phyloP scores from a whole-genome alignment of 1,140 invertebrate species.

The Odontomachus brunneus region DNA sequence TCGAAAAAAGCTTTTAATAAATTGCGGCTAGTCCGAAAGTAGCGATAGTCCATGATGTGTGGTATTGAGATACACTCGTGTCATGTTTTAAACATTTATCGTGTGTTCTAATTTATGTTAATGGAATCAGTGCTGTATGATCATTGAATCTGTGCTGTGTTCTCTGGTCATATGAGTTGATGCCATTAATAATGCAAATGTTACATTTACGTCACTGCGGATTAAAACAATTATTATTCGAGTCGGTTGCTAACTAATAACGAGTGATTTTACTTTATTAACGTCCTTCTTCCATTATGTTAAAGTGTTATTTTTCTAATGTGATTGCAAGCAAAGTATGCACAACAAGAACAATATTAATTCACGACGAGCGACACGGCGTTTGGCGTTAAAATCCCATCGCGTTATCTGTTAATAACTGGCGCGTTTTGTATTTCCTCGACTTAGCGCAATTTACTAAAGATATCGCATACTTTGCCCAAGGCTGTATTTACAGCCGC shows the following conservation, averaged over 20 bases:
- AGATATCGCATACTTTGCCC: not conserved
- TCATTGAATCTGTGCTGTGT: not conserved
- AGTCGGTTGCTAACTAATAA: too few species aligned
- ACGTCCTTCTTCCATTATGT: too few species aligned
- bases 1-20: not conserved
- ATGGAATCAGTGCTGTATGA: not conserved
- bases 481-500: not conserved
- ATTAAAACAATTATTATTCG: too few species aligned
- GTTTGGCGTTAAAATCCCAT: not conserved
- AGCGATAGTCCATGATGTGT: not conserved
- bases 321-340: too few species aligned
- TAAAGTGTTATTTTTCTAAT: too few species aligned
- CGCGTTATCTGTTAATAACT: constrained; percentile 1
- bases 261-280: too few species aligned
- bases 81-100: not conserved
- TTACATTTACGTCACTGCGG: too few species aligned
- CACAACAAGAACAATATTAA: too few species aligned
- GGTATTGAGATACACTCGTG: not conserved
- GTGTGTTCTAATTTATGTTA: not conserved
- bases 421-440: not conserved
- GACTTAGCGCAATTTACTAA: constrained; percentile 21
- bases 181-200: too few species aligned
- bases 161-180: too few species aligned
- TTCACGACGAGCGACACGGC: too few species aligned
- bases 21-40: not conserved